phyloP scores from a whole-genome alignment of 2,888 invertebrate genomes.

The Spodoptera littoralis region DNA sequence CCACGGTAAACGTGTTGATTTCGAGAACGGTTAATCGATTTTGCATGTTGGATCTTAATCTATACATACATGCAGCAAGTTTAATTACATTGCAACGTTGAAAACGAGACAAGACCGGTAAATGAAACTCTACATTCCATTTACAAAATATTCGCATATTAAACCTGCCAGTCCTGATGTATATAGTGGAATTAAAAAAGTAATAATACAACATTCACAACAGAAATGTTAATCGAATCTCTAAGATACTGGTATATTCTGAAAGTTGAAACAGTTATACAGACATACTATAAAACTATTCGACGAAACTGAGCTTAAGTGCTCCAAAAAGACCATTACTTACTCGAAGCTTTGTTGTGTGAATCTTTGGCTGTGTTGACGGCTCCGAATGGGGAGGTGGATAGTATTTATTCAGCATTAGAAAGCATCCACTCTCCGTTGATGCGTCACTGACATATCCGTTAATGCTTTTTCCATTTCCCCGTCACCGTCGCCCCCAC shows the following conservation, averaged over 20 bases:
- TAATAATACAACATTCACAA: not conserved
- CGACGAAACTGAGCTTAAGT: conserved; percentile 51
- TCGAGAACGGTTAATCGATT: conserved; percentile 45
- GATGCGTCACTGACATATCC: conserved; percentile 88
- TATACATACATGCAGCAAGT: conserved; percentile 28
- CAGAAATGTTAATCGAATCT: conserved; percentile 1
- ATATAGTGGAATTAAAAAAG: too few relatives aligned
- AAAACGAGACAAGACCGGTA: conserved; percentile 25
- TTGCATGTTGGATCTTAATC: conserved; percentile 42
- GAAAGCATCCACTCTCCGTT: conserved; percentile 86
- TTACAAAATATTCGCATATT: conserved; percentile 9
- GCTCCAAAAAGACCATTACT: conserved; percentile 58
- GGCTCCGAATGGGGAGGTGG: conserved; percentile 74
- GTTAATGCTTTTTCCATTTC: conserved; percentile 89
- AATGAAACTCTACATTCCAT: conserved; percentile 17
- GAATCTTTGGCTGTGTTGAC: conserved; percentile 65
- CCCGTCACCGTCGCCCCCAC: conserved; percentile 72
- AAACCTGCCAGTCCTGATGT: not conserved
- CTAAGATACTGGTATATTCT: conserved; percentile 5
- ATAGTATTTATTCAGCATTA: conserved; percentile 87
- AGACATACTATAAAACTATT: conserved; percentile 42
- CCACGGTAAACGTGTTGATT: conserved; percentile 40
- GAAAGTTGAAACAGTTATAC: conserved; percentile 29
- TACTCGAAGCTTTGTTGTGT: conserved; percentile 55
- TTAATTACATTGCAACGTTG: conserved; percentile 42